Conservation (phyloP, 2,797 vertebrate species). For the Scolopax rusticola region DNA sequence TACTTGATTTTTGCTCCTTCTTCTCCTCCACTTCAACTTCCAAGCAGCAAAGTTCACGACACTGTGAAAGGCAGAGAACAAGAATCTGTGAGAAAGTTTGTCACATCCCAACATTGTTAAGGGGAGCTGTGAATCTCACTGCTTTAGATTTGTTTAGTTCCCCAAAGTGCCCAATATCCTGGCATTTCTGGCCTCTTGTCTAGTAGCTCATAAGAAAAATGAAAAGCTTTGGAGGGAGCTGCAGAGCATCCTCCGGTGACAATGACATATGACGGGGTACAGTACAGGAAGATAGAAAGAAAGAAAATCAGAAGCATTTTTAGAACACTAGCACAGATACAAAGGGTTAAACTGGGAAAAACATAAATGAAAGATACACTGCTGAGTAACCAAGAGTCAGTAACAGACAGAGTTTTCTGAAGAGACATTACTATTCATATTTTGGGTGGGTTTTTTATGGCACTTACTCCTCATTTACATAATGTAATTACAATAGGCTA, state of each 20-base stretch:
- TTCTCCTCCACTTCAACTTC: slow-evolving; percentile 76
- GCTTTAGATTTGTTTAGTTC: not conserved
- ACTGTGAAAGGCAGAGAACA: slow-evolving; percentile 62
- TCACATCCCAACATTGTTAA: accelerated
- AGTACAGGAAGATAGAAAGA: not conserved
- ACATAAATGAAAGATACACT: not conserved
- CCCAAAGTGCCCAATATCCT: not conserved
- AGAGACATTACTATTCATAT: not conserved
- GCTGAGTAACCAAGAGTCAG: not conserved
- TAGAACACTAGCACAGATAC: not conserved
- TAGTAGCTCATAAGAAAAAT: not conserved
- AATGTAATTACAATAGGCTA: not conserved
- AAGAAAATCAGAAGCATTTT: not conserved
- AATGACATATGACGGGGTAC: accelerated
- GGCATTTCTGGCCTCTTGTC: not conserved
- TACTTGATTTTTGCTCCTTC: slow-evolving; percentile 68
- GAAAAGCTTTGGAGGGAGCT: not conserved
- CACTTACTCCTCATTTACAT: not conserved
- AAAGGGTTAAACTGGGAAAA: not conserved
- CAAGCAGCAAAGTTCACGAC: slow-evolving; percentile 79
- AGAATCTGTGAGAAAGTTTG: not conserved
- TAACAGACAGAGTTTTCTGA: not conserved
- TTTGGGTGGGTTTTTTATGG: not conserved
- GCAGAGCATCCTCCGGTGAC: not conserved
- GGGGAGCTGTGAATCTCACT: not conserved